Evolutionary conservation across 92 coral and sea anemone genomes (phyloP), one percentile per base, ranked within the genome.

Genomic region (Siderastrea siderea): DNA sequence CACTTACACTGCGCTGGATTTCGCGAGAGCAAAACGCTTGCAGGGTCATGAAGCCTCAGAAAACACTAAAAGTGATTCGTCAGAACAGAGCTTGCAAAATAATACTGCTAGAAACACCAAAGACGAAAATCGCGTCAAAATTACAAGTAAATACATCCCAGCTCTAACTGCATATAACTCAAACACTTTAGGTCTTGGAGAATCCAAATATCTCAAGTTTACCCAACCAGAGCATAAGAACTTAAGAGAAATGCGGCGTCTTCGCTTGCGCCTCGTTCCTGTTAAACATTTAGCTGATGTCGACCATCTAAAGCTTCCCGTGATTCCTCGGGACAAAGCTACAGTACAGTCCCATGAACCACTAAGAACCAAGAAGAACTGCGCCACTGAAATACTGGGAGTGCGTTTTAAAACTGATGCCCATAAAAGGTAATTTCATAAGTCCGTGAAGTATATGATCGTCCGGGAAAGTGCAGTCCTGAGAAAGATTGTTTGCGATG

Each of bases 401-500:
- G 50, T 71, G 80, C 88, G 76, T 59, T 95, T 95, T 69, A 93
- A 81, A 57, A 93, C 71, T 15, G 94, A 90, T 8, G 96, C 98
- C 16, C 96, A 95, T 73, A 63, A 46, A 83, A 93, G 89, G 98
- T 95, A 90, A 46, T 48, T 46, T 17, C 78, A 13, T 50, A 12
- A 57, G 52, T 13, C n/a, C 1, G 16, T 26, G 38, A 26, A 26
- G 38, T 26, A 26, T 26, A 26, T 26, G 38, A 26, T 26, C 38
- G 38, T 26, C 38, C 38, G 38, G 38, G 38, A 26, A 26, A 26
- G 38, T 26, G 38, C 38, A 26, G 38, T 26, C 38, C 38, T 26
- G 38, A 26, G 38, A 26, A 26, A 26, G 38, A 26, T 26, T 26
- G 38, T 26, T 26, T 26, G 38, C 0, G 38, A 26, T 26, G 38